Evolutionary conservation across 64 coral and sea anemone species (phyloP).

Genomic region (Dendronephthya gigantea): DNA sequence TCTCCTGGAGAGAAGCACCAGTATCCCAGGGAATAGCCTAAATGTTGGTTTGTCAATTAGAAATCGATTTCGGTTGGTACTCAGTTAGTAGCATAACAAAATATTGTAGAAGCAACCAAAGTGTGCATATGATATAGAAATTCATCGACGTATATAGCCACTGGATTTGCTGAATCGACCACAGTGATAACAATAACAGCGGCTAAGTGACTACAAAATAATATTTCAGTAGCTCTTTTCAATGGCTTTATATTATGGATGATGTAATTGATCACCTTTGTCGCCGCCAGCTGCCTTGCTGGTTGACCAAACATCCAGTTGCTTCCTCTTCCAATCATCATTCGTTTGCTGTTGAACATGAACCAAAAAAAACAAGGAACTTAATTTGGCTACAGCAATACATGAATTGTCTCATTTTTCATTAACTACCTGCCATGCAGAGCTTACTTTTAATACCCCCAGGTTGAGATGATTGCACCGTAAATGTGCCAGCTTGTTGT

Average conservation of each 20-base stretch:
- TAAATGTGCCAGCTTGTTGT: too few relatives aligned
- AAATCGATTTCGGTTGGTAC: not conserved
- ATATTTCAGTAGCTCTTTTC: too few relatives aligned
- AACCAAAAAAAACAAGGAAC: constrained; percentile 26
- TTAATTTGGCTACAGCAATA: not conserved
- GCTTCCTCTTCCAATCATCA: constrained; percentile 74
- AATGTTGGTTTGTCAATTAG: not conserved
- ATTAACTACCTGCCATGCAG: too few relatives aligned
- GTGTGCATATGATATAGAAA: too few relatives aligned
- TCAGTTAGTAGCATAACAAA: not conserved
- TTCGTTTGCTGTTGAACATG: constrained; percentile 70
- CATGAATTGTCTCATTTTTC: too few relatives aligned
- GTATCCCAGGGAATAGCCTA: constrained; percentile 83
- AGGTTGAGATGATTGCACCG: too few relatives aligned
- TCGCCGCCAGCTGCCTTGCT: constrained; percentile 39
- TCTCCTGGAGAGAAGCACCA: constrained; percentile 98
- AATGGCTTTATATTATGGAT: too few relatives aligned
- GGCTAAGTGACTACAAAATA: too few relatives aligned
- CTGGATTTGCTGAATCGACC: too few relatives aligned
- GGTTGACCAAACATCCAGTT: constrained; percentile 91
- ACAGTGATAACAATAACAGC: too few relatives aligned
- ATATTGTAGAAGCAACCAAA: not conserved
- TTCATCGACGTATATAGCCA: too few relatives aligned
- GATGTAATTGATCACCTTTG: not conserved
- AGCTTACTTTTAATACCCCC: too few relatives aligned